Conservation (phyloP, 1,140 invertebrate genomes). For the Anagrus nilaparvatae region DNA sequence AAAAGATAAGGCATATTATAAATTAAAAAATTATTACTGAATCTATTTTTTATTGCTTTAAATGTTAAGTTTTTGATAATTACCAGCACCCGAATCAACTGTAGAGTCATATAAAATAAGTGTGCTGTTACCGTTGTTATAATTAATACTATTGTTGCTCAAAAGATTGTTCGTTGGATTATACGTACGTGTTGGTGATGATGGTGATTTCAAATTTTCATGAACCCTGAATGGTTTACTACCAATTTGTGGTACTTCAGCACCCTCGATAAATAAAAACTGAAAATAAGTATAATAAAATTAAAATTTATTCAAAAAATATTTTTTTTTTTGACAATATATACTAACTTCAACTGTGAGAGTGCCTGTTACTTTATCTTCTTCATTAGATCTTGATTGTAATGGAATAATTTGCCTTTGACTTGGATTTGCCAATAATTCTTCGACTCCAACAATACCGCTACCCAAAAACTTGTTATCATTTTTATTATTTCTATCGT, state of each 20-base stretch:
- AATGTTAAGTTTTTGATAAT: no score
- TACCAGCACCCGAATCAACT: conserved; percentile 40
- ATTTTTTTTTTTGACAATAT: no score
- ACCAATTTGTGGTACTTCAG: conserved; percentile 61
- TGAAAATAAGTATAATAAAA: conserved; percentile 37
- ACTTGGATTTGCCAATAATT: conserved; percentile 77
- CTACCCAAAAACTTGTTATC: conserved; percentile 77
- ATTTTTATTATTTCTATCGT: conserved; percentile 59
- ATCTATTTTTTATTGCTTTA: no score
- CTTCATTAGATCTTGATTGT: conserved; percentile 79
- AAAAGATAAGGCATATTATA: no score
- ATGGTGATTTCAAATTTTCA: conserved; percentile 59
- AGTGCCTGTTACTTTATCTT: conserved; percentile 72
- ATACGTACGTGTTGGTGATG: conserved; percentile 49
- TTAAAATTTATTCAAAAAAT: not conserved
- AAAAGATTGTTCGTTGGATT: conserved; percentile 34
- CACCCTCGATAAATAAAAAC: conserved; percentile 86
- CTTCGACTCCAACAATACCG: conserved; percentile 86
- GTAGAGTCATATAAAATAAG: conserved; percentile 46
- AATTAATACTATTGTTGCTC: conserved; percentile 39
- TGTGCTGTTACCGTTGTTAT: conserved; percentile 45
- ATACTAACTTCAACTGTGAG: conserved; percentile 82
- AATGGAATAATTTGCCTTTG: conserved; percentile 84
- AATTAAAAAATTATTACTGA: no score
- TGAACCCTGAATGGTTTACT: conserved; percentile 67